Conservation (phyloP, 2,113 vertebrate species). For the Carassius carassius region DNA sequence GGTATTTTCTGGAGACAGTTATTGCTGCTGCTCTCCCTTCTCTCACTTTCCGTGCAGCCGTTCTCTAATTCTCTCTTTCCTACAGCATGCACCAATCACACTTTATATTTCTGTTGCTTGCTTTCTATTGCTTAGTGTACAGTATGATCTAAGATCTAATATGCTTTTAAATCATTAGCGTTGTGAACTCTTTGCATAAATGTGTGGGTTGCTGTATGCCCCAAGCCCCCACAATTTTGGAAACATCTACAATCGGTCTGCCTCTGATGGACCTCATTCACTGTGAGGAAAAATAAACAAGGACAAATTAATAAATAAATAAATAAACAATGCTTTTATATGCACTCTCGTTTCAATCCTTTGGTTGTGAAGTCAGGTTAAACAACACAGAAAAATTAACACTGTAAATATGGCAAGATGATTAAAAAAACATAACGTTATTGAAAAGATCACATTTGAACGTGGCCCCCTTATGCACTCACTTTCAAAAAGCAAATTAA, state of each 20-base stretch:
- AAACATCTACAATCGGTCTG: slow-evolving; percentile 41
- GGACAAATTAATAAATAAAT: slow-evolving; percentile 46
- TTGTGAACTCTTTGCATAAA: slow-evolving; percentile 66
- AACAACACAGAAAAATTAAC: slow-evolving; percentile 61
- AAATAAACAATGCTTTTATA: slow-evolving; percentile 22
- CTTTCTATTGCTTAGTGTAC: slow-evolving; percentile 61
- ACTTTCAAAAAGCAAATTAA: slow-evolving; percentile 67
- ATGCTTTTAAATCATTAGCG: slow-evolving; percentile 78
- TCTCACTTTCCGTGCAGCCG: not conserved
- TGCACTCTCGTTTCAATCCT: slow-evolving; percentile 33
- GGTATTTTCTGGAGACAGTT: slow-evolving; percentile 72
- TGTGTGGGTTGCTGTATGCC: slow-evolving; percentile 52
- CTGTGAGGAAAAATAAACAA: slow-evolving; percentile 47
- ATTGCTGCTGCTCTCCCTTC: slow-evolving; percentile 60
- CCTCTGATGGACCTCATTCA: slow-evolving; percentile 55
- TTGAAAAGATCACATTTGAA: slow-evolving; percentile 65
- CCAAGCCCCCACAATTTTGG: not conserved
- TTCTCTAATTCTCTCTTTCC: slow-evolving; percentile 17
- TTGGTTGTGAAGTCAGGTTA: slow-evolving; percentile 43
- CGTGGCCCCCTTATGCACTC: slow-evolving; percentile 55
- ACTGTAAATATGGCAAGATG: slow-evolving; percentile 62
- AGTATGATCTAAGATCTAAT: slow-evolving; percentile 76
- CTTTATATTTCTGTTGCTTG: slow-evolving; percentile 27
- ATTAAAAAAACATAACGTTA: slow-evolving; percentile 71
- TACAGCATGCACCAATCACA: slow-evolving; percentile 39